phyloP scores from a whole-genome alignment of 2,113 vertebrate species.

The Oryzias javanicus region DNA sequence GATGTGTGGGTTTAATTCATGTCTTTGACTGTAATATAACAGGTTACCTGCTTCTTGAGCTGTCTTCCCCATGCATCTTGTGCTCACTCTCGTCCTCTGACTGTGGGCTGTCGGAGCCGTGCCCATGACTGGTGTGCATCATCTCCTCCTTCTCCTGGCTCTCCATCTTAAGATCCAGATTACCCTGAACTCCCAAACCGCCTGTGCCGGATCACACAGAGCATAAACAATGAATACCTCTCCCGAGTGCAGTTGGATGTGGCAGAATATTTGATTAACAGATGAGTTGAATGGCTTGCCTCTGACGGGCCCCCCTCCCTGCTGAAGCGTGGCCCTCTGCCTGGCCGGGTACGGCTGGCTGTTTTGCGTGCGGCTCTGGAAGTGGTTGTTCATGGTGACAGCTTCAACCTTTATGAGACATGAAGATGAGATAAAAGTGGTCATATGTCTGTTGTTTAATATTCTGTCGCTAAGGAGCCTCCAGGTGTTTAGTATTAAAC shows the following conservation, averaged over 20 bases:
- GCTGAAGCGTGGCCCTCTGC: slow-evolving; percentile 48
- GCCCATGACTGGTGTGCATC: slow-evolving; percentile 78
- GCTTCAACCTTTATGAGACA: slow-evolving; percentile 65
- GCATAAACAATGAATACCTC: not conserved
- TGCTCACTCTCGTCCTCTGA: slow-evolving; percentile 91
- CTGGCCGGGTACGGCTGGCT: slow-evolving; percentile 58
- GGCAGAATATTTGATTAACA: not conserved
- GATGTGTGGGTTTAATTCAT: too few relatives aligned
- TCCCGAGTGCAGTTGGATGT: not conserved
- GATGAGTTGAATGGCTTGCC: slow-evolving; percentile 10
- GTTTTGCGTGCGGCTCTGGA: slow-evolving; percentile 62
- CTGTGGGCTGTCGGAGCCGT: slow-evolving; percentile 90
- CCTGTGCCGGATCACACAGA: slow-evolving; percentile 33
- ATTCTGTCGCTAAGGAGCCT: not conserved
- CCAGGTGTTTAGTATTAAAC: slow-evolving; percentile 6
- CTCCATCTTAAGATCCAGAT: slow-evolving; percentile 90
- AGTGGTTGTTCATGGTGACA: slow-evolving; percentile 64
- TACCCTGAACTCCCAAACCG: slow-evolving; percentile 68
- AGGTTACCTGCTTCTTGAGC: slow-evolving; percentile 77
- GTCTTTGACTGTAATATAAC: too few relatives aligned
- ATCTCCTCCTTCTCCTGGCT: slow-evolving; percentile 86
- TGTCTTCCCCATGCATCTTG: slow-evolving; percentile 84
- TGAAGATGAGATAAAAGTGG: slow-evolving; percentile 15
- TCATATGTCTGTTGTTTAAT: not conserved
- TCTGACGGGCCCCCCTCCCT: slow-evolving; percentile 36